These are phyloP conservation scores for Scaptomyza hsui DNA, from an alignment of 1,140 invertebrate species.

Conservation along the genomic window DNA sequence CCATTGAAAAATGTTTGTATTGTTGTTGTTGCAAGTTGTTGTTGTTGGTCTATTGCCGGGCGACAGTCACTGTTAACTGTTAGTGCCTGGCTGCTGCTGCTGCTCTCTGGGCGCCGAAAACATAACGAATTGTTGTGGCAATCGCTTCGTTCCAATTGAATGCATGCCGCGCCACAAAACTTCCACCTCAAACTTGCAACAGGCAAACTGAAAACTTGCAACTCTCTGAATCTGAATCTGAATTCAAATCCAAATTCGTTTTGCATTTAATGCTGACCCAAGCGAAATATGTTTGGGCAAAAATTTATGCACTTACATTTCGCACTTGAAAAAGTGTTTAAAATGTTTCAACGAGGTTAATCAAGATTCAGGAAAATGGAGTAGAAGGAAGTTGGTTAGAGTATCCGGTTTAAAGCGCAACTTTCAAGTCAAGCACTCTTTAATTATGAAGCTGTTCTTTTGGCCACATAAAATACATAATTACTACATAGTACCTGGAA, in stretches of 20 bases:
- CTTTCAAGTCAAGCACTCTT: too few species aligned
- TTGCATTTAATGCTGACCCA: slow-evolving; percentile 54
- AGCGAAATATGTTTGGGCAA: slow-evolving; percentile 36
- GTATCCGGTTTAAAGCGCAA: too few species aligned
- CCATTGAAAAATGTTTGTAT: slow-evolving; percentile 67
- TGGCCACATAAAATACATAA: not conserved
- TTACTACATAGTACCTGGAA: too few species aligned
- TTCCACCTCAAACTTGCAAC: slow-evolving; percentile 42
- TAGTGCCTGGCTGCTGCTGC: slow-evolving; percentile 24
- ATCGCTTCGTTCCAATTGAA: slow-evolving; percentile 81
- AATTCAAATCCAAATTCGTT: slow-evolving; percentile 46
- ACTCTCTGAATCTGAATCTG: slow-evolving; percentile 36
- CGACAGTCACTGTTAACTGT: slow-evolving; percentile 65
- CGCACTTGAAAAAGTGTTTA: slow-evolving; percentile 32
- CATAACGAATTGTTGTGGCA: slow-evolving; percentile 82
- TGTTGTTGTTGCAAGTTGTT: slow-evolving; percentile 46
- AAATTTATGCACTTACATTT: slow-evolving; percentile 41
- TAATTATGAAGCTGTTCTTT: slow-evolving; percentile 17
- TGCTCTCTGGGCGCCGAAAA: slow-evolving; percentile 68
- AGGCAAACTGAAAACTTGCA: slow-evolving; percentile 25
- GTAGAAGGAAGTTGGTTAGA: too few species aligned
- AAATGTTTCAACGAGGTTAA: not conserved
- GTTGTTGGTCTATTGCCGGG: slow-evolving; percentile 42
- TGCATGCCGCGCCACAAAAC: slow-evolving; percentile 72
- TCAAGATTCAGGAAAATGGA: too few species aligned